These are phyloP conservation scores for Spilarctia lutea DNA, from an alignment of 2,888 invertebrate species.

Conservation along the genomic window DNA sequence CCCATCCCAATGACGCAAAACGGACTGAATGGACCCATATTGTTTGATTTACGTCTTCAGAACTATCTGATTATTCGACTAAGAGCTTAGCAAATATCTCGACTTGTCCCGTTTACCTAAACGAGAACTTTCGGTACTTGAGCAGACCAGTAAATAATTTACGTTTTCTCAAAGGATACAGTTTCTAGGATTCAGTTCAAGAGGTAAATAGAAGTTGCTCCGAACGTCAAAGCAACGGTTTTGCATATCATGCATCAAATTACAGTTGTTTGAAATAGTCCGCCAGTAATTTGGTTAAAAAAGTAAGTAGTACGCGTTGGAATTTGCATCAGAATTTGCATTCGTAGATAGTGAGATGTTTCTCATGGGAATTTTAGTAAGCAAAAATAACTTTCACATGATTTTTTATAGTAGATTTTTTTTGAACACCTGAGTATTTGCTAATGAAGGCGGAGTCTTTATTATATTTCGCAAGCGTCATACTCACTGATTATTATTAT, in stretches of 20 bases:
- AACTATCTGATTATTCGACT: neutral
- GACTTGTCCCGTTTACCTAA: neutral
- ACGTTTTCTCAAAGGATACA: constrained; percentile 16
- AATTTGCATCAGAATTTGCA: constrained; percentile 11
- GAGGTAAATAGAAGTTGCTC: constrained; percentile 1
- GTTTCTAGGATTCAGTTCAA: constrained; percentile 3
- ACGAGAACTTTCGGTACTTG: neutral
- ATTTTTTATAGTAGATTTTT: too few species aligned
- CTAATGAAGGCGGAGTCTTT: neutral
- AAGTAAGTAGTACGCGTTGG: constrained; percentile 11
- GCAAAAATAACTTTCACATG: neutral
- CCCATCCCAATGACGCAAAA: too few species aligned
- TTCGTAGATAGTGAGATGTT: neutral
- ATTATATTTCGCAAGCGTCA: too few species aligned
- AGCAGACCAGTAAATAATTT: neutral
- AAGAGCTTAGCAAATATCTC: neutral
- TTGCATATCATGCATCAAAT: constrained; percentile 21
- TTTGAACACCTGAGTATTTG: neutral
- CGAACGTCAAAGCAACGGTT: constrained; percentile 15
- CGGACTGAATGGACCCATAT: neutral
- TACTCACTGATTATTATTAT: too few species aligned
- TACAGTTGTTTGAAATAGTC: constrained; percentile 16
- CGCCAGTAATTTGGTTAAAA: constrained; percentile 22
- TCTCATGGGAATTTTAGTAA: neutral
- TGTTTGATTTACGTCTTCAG: too few species aligned